phyloP scores from a whole-genome alignment of 2,113 vertebrate species.

The Myiozetetes cayanensis region DNA sequence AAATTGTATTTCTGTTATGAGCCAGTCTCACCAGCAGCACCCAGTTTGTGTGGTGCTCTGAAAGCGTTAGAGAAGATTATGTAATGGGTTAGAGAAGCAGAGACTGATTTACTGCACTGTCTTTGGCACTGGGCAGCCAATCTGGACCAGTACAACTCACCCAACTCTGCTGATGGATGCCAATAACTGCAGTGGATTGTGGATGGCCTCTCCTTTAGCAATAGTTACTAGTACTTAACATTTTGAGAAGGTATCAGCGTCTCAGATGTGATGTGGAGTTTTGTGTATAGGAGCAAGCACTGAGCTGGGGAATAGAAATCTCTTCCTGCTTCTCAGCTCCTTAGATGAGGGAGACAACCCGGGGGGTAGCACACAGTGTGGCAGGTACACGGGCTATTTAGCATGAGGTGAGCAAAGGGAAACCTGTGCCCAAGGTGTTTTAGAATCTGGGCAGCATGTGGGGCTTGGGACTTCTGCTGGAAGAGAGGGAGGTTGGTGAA shows the following conservation, averaged over 20 bases:
- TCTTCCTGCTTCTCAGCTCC: neutral
- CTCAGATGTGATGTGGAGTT: neutral
- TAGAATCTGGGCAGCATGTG: neutral
- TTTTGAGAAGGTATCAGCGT: neutral
- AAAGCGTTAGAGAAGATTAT: neutral
- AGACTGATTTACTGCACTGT: neutral
- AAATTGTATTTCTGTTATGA: neutral
- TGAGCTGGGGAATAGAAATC: neutral
- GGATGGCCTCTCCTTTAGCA: neutral
- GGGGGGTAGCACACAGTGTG: accelerated
- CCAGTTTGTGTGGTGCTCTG: neutral
- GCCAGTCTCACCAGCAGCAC: neutral
- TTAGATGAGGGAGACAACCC: accelerated
- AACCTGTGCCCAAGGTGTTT: neutral
- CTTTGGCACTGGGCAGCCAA: neutral
- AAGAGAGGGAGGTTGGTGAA: neutral
- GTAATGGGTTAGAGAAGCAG: neutral
- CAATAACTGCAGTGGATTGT: neutral
- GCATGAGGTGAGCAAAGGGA: neutral
- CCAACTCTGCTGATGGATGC: neutral
- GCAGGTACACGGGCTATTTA: neutral
- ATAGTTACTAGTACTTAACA: neutral
- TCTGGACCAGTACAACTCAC: neutral
- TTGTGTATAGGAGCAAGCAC: neutral
- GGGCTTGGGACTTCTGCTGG: neutral